Evolutionary conservation across 1,140 invertebrate genomes (phyloP).

Genomic region (Ips nitidus): DNA sequence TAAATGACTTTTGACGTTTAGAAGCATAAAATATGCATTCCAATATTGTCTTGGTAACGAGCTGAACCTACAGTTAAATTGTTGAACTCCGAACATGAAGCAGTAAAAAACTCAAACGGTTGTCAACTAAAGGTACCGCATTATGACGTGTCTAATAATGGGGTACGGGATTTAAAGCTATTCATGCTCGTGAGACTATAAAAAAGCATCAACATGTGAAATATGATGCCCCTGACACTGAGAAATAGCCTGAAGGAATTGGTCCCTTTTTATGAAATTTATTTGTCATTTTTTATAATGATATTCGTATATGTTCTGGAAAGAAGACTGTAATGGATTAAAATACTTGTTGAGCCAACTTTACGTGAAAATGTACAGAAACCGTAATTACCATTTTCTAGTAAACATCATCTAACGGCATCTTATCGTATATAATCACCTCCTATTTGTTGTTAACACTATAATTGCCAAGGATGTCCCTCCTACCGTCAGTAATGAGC

Average conservation of each 20-base stretch:
- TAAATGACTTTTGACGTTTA: constrained; percentile 30
- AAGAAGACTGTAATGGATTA: too few species aligned
- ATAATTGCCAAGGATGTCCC: constrained; percentile 31
- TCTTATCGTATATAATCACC: constrained; percentile 26
- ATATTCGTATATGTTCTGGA: background rate
- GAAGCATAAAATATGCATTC: constrained; percentile 19
- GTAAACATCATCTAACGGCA: constrained; percentile 12
- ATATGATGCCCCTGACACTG: constrained; percentile 38
- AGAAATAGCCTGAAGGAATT: constrained; percentile 33
- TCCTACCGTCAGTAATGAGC: constrained; percentile 33
- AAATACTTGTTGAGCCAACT: too few species aligned
- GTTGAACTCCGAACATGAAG: too few species aligned
- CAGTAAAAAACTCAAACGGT: constrained; percentile 6
- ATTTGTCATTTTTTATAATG: constrained; percentile 39
- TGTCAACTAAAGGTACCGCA: constrained; percentile 18
- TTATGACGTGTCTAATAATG: constrained; percentile 25
- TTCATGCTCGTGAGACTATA: constrained; percentile 28
- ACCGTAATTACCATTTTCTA: constrained; percentile 1
- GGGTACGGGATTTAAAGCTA: constrained; percentile 29
- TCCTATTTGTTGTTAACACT: constrained; percentile 32
- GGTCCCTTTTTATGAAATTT: constrained; percentile 29
- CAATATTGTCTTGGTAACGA: too few species aligned
- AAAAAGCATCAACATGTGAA: constrained; percentile 33
- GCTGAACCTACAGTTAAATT: too few species aligned
- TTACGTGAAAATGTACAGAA: background rate